Evolutionary conservation across 2,797 vertebrate species (phyloP), one percentile per base, ranked within the genome.

Genomic region (Malacoraja senta): DNA sequence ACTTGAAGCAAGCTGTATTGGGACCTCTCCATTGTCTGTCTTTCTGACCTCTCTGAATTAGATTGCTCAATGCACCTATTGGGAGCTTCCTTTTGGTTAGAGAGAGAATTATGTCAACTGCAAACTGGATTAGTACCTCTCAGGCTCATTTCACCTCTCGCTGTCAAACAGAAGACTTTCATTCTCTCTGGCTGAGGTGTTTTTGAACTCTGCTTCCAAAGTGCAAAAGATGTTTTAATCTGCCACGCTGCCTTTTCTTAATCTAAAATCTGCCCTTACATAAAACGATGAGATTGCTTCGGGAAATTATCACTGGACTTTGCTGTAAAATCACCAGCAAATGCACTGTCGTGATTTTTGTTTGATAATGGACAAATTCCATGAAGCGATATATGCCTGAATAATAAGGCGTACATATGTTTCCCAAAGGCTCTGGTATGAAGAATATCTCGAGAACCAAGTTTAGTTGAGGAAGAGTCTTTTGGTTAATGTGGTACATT

Each of bases 61-160:
- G 84, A 88, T 68, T 88, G 84, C 84, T 88, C 61, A 88, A 88
- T 32, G 63, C 68, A 88, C 8, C 84, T 88, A 65, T 88, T 88
- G 84, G 84, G 84, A 88, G 84, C 1, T 68, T 83, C 65, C 15
- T 88, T 88, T 88, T 68, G 61, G 84, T 88, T 88, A 19, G 84
- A 88, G 84, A 88, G 65, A 63, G 84, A 88, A 44, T 92, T 38
- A 92, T 58, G 68, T 92, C 68, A 92, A 92, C 90, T 92, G 76
- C 35, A 92, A 44, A 72, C 90, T 53, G 71, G 90, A 92, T 76
- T 92, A 74, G 68, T 53, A 3, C 44, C 29, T 74, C 68, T 71
- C 72, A 72, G 29, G 68, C 90, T 92, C 71, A 92, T 44, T 72
- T 72, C 90, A 72, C 38, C 90, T 13, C 68, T 53, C 58, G 90